Base-by-base conservation (phyloP, 2,888 invertebrate genomes). In the Xanthia togata region DNA sequence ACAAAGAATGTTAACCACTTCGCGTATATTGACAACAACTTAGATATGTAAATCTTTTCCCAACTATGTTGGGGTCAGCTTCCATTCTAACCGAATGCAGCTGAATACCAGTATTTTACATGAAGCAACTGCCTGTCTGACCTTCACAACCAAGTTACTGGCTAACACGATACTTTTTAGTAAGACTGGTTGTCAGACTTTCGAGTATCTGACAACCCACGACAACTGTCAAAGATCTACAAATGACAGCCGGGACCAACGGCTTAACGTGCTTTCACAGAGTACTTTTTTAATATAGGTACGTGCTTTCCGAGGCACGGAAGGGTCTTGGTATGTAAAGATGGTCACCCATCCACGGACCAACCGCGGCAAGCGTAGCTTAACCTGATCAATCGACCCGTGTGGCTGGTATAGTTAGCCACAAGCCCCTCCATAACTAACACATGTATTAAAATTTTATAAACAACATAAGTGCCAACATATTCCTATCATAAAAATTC, bases 401-500 rank as follows among this genome's bases (percentile, higher is more conserved):
- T 41, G 41, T 1, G 44, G 14, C 44, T 14, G 44, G 14, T 44
- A 44, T 44, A 12, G 12, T 44, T 44, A 44, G 44, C 12, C 44
- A 14, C 44, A 44, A 44, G 14, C 44, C 12, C 44, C 12, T 12
- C 44, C 41, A 50, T 5, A 72, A 26, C 47, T 67, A 47, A 53
- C 20, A 23, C 23, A 17, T n/a, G 41, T 9, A 14, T 2, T 50
- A 67, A 67, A 44, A 44, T 44, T 14, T 23, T 3, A 35, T 26
- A 14, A 9, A 26, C 64, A 63, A 47, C 26, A 5, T n/a, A 50
- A 44, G 4, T n/a, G 57, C 26, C 17, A 41, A 57, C 35, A 65
- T 47, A 47, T 47, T 11, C 1, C 8, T 50, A 35, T 53, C 68
- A 69, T 77, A 53, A 77, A 59, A 53, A 44, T 0, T 60, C 60